Conservation (phyloP, 2,888 invertebrate species). For the Abrostola tripartita region DNA sequence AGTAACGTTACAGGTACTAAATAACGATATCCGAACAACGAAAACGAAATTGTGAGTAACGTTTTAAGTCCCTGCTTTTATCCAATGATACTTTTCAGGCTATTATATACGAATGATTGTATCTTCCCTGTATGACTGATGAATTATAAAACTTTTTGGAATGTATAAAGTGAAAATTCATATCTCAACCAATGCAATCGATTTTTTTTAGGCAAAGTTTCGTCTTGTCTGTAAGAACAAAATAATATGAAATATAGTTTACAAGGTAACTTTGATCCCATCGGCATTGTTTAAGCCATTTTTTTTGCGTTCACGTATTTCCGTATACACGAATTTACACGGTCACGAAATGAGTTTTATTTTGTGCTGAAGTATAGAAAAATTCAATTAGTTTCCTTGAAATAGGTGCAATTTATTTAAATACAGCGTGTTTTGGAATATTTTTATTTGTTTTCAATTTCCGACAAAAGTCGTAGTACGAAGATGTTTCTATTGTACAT, state of each 20-base stretch:
- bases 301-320: slow-evolving; percentile 2
- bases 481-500: not conserved
- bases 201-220: slow-evolving; percentile 38
- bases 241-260: not conserved
- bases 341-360: slow-evolving; percentile 28
- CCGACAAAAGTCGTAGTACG: not conserved
- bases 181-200: slow-evolving; percentile 23
- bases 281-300: slow-evolving; percentile 3
- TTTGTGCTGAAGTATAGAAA: slow-evolving; percentile 32
- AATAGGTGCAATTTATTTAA: slow-evolving; percentile 59
- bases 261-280: slow-evolving; percentile 11
- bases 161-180: slow-evolving; percentile 13
- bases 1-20: too few relatives aligned
- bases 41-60: too few relatives aligned
- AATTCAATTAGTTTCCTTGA: slow-evolving; percentile 29
- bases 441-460: slow-evolving; percentile 10
- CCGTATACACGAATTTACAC: not conserved
- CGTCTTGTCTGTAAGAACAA: not conserved
- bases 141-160: slow-evolving; percentile 17
- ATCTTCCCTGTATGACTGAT: slow-evolving; percentile 24
- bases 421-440: slow-evolving; percentile 45
- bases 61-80: too few relatives aligned
- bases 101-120: slow-evolving; percentile 17
- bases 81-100: not conserved
- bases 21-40: too few relatives aligned